Percentiles rank a stretch among this genome's conserved stretches.
These are phyloP conservation scores for Ferdinandea cuprea DNA, from an alignment of 2,888 invertebrate species.

Conservation along the genomic window DNA sequence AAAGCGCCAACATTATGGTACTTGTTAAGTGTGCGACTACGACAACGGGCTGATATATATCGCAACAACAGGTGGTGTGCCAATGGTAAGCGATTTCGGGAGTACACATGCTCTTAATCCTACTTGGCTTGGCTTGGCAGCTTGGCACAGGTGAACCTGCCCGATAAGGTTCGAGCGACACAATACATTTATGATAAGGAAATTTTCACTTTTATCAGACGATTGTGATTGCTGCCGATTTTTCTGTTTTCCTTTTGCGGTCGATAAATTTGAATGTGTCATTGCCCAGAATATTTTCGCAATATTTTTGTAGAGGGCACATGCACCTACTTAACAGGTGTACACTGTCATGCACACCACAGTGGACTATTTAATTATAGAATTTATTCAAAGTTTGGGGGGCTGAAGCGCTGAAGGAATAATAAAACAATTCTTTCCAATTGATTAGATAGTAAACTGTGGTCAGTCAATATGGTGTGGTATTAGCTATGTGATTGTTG, in stretches of 20 bases:
- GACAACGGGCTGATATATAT: no score
- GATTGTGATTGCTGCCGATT: constrained; percentile 3
- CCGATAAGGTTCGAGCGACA: constrained; percentile 12
- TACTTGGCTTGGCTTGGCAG: no score
- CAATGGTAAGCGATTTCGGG: constrained; percentile 37
- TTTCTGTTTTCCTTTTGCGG: neutral
- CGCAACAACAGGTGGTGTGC: constrained; percentile 52
- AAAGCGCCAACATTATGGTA: no score
- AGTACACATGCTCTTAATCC: constrained; percentile 18
- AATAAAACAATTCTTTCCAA: neutral
- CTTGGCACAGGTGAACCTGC: neutral
- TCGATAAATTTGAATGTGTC: neutral
- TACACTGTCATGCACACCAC: neutral
- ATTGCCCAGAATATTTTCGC: neutral
- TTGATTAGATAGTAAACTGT: neutral
- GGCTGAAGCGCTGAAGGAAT: neutral
- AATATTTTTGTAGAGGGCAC: neutral
- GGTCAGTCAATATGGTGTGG: no score
- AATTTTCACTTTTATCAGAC: constrained; percentile 28
- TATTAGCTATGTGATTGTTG: neutral
- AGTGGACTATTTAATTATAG: neutral
- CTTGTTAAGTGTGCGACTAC: neutral
- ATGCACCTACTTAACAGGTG: constrained; percentile 15
- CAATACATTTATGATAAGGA: constrained; percentile 8
- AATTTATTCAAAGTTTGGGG: neutral